These are phyloP conservation scores for Ruditapes philippinarum DNA, from an alignment of 1,140 invertebrate species.

Conservation along the genomic window DNA sequence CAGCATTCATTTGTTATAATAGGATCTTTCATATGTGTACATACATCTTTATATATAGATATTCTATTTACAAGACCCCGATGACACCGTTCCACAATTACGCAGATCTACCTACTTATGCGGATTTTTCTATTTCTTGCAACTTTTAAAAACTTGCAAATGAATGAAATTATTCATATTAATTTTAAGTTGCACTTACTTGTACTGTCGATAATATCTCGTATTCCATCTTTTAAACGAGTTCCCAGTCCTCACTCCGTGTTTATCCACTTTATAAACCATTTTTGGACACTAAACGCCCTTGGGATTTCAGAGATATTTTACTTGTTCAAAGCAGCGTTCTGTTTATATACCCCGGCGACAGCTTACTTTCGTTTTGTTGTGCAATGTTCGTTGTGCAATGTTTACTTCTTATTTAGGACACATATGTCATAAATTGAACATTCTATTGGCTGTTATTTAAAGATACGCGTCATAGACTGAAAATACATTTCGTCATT, in stretches of 20 bases:
- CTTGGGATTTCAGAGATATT: background rate
- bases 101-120: too few species aligned
- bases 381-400: conserved; percentile 28
- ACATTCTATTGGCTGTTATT: background rate
- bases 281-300: background rate
- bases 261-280: conserved; percentile 62
- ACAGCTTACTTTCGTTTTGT: conserved; percentile 40
- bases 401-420: conserved; percentile 37
- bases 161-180: too few species aligned
- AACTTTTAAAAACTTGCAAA: too few species aligned
- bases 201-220: conserved; percentile 44
- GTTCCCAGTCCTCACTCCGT: conserved; percentile 53
- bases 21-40: too few species aligned
- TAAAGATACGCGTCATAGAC: background rate
- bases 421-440: background rate
- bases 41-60: too few species aligned
- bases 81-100: too few species aligned
- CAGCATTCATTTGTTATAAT: too few species aligned
- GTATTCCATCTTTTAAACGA: conserved; percentile 41
- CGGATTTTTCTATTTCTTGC: too few species aligned
- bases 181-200: conserved; percentile 45
- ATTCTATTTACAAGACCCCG: too few species aligned
- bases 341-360: conserved; percentile 3
- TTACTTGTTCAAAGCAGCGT: background rate
- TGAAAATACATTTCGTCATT: background rate